Evolutionary conservation across 1,140 invertebrate genomes (phyloP).

Genomic region (Phymorhynchus buccinoides): DNA sequence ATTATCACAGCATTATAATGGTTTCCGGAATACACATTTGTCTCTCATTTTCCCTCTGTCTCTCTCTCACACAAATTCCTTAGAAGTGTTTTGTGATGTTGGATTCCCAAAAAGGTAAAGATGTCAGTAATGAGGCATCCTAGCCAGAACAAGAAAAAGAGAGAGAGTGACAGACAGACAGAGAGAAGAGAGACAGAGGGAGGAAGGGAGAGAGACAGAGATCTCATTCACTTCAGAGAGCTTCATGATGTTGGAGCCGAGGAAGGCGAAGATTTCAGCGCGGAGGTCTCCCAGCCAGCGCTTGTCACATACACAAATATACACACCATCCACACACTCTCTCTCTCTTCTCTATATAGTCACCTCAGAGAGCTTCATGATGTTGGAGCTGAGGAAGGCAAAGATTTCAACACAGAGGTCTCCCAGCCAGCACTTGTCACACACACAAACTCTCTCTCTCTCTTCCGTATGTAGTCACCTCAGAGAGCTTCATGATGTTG

Average conservation of each 20-base stretch:
- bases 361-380: slow-evolving; percentile 76
- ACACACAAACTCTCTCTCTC: too few relatives aligned
- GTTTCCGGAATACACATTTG: too few relatives aligned
- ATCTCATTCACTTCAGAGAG: too few relatives aligned
- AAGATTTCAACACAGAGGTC: slow-evolving; percentile 77
- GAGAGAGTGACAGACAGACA: too few relatives aligned
- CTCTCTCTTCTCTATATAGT: too few relatives aligned
- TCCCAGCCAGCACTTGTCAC: slow-evolving; percentile 80
- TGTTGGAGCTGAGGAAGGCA: slow-evolving; percentile 78
- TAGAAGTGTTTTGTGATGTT: slow-evolving; percentile 78
- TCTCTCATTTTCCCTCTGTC: too few relatives aligned
- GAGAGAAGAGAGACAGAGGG: slow-evolving; percentile 77
- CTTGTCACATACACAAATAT: too few relatives aligned
- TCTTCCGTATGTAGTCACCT: too few relatives aligned
- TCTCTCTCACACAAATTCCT: too few relatives aligned
- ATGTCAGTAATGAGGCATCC: slow-evolving; percentile 76
- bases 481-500: slow-evolving; percentile 78
- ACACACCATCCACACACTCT: too few relatives aligned
- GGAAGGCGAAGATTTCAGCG: slow-evolving; percentile 80
- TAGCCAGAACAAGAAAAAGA: slow-evolving; percentile 82
- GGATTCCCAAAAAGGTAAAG: slow-evolving; percentile 77
- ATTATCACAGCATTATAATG: too few relatives aligned
- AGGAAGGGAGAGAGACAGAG: slow-evolving; percentile 78
- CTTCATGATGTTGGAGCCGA: too few relatives aligned
- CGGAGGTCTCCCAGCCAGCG: slow-evolving; percentile 74